Conservation (phyloP, 2,113 vertebrate genomes). For the Nothoprocta perdicaria region DNA sequence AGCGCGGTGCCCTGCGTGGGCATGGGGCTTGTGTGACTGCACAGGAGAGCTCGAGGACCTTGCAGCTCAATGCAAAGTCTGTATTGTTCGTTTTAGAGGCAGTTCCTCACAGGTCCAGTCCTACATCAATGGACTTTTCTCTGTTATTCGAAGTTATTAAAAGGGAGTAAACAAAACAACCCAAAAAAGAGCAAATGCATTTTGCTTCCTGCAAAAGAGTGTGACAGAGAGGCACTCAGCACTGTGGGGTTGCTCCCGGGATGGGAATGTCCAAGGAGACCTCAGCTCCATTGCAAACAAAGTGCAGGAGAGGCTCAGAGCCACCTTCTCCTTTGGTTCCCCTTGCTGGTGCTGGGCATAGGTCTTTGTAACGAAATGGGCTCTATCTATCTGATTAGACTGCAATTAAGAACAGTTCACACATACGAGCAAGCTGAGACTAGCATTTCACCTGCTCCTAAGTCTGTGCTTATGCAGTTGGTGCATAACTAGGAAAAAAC, state of each 20-base stretch:
- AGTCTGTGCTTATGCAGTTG: background rate
- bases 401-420: background rate
- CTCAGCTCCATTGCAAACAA: background rate
- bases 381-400: background rate
- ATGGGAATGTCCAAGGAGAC: background rate
- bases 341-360: background rate
- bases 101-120: background rate
- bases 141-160: slow-evolving; percentile 1
- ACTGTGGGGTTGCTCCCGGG: background rate
- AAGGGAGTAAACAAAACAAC: background rate
- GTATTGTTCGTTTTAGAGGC: background rate
- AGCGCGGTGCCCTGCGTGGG: background rate
- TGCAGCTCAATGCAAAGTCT: background rate
- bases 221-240: background rate
- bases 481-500: background rate
- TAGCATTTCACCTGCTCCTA: background rate
- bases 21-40: background rate
- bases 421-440: background rate
- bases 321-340: background rate
- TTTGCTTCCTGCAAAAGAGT: background rate
- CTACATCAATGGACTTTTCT: background rate
- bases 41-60: background rate
- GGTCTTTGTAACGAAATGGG: background rate
- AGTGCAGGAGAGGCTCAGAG: background rate
- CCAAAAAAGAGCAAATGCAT: background rate